Base-by-base conservation (phyloP, 2,113 vertebrate species). In the Nothoprocta pentlandii region DNA sequence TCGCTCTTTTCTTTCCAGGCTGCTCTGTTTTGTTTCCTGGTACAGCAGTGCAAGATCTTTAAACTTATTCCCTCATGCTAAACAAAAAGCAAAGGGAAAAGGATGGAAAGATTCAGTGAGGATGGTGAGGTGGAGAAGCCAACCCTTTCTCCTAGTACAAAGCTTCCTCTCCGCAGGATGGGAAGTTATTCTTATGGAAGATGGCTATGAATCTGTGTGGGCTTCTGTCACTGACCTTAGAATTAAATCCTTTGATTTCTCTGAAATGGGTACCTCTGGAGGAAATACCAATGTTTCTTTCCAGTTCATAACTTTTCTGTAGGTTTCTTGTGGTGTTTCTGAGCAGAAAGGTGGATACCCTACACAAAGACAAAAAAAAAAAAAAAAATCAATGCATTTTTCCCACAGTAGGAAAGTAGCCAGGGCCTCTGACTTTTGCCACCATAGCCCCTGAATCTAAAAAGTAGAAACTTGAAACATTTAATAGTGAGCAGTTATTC, bases 221-320 rank as follows among this genome's bases (percentile, higher is more conserved):
- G 7, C 34, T 88, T 85, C 74, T 87, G 22, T n/a, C 68, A 98
- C 98, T 80, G 34, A 99, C 98, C 98, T 98, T 92, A 99, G 97
- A 97, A 99, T 99, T 96, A 99, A 97, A 92, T 99, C 99, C 97
- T 99, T 99, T 75, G 99, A 98, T 96, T 99, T 98, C 96, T 99
- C 99, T 6, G 99, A 99, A 95, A 99, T 99, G 66, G 99, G 99
- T 67, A 99, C 99, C 96, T 99, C 99, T 26, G 99, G 99, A 34
- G 99, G 99, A 97, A 99, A 99, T 41, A 99, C 98, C 39, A 99
- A 97, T 0, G 99, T 99, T 97, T 99, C 99, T 97, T 99, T 99
- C 99, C 99, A 99, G 97, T 99, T 99, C 99, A 99, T 99, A 86
- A 99, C 99, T 97, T 99, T 99, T 94, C 99, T 98, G 66, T 99